Conservation (phyloP, 2,113 vertebrate genomes). For the Silurus meridionalis region DNA sequence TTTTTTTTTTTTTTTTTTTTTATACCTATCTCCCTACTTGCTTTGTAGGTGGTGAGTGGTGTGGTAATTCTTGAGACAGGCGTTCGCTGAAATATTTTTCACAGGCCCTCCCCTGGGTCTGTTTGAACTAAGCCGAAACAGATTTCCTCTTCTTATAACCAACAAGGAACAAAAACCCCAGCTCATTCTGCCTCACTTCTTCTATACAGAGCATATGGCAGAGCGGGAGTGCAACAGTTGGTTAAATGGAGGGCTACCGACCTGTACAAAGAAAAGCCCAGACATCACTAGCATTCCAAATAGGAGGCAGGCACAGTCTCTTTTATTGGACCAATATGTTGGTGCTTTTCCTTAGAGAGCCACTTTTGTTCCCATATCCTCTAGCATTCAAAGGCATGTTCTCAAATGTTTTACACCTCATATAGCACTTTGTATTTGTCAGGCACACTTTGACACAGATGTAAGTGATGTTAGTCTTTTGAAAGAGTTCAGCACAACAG, state of each 20-base stretch:
- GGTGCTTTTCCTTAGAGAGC: constrained; percentile 46
- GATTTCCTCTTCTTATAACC: constrained; percentile 43
- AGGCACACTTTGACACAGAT: constrained; percentile 55
- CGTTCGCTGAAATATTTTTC: constrained; percentile 31
- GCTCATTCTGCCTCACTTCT: constrained; percentile 51
- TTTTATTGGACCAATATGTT: constrained; percentile 53
- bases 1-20: background rate
- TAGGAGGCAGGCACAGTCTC: constrained; percentile 46
- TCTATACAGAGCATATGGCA: constrained; percentile 54
- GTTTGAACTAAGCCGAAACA: constrained; percentile 49
- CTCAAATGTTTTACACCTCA: constrained; percentile 54
- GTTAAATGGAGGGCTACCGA: constrained; percentile 49
- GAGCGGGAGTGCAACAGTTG: constrained; percentile 52
- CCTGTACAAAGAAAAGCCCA: constrained; percentile 35
- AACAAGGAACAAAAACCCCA: constrained; percentile 27
- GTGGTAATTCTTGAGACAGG: constrained; percentile 44
- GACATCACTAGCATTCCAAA: constrained; percentile 48
- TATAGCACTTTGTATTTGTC: constrained; percentile 51
- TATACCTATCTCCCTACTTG: background rate
- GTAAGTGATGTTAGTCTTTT: constrained; percentile 46
- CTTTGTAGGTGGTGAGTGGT: constrained; percentile 10
- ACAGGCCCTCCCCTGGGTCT: constrained; percentile 40
- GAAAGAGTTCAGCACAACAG: constrained; percentile 36
- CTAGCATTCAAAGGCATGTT: constrained; percentile 54
- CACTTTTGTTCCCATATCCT: constrained; percentile 50